phyloP scores from a whole-genome alignment of 2,888 invertebrate genomes.

The Dryadula phaetusa region DNA sequence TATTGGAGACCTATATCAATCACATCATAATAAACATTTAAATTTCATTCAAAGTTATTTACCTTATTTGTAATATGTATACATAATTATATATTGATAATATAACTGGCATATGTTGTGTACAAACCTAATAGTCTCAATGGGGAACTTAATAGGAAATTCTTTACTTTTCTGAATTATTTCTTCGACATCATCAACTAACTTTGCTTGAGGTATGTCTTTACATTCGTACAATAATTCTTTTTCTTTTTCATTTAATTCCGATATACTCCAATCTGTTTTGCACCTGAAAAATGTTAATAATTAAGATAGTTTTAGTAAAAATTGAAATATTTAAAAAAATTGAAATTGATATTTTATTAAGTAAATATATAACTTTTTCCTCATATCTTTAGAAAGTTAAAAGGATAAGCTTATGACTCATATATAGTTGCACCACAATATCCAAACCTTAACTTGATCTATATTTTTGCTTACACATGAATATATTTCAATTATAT shows the following conservation, averaged over 20 bases:
- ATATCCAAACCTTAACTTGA: not conserved
- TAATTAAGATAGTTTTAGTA: no score
- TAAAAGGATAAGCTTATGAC: not conserved
- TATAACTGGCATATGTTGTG: not conserved
- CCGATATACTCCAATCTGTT: conserved; percentile 75
- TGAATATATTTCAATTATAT: not conserved
- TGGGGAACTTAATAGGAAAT: conserved; percentile 59
- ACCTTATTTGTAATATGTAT: no score
- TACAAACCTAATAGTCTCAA: conserved; percentile 56
- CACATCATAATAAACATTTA: no score
- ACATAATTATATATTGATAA: no score
- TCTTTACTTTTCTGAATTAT: conserved; percentile 55
- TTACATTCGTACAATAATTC: conserved; percentile 68
- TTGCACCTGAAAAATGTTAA: conserved; percentile 66
- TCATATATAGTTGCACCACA: conserved; percentile 4
- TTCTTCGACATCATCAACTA: conserved; percentile 50
- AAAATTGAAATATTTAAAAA: not conserved
- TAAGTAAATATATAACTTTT: no score
- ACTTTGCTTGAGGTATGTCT: conserved; percentile 53
- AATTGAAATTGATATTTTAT: not conserved
- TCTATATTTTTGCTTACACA: not conserved
- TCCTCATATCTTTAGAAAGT: no score
- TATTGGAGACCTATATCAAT: no score
- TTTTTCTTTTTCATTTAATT: conserved; percentile 73
- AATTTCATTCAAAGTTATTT: no score